Evolutionary conservation across 2,113 vertebrate genomes (phyloP), one percentile per base, ranked within the genome.

Genomic region (Polypterus senegalus): DNA sequence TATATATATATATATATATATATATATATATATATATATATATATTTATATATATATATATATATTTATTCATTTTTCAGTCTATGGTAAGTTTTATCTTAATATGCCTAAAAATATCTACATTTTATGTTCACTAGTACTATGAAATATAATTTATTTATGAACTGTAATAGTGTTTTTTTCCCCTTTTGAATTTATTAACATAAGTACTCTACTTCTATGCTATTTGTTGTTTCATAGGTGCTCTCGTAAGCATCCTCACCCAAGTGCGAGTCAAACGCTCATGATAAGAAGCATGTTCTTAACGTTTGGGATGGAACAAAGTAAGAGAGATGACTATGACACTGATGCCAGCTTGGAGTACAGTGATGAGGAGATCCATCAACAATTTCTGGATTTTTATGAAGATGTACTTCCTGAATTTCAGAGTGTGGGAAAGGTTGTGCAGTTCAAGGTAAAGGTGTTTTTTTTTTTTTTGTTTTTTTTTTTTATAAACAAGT

Each of bases 381-480:
- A 91, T 53, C 94, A 97, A 70, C 88, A 92, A 73, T 99, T 98
- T 71, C 71, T 93, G 5, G 95, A 99, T 8, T 99, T 99, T 73
- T 99, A 96, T 2, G 86, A 91, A 2, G 95, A 99, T 0, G 95
- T 91, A 46, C 84, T 99, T 45, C 94, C 93, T 0, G 96, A 99
- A 76, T 93, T 99, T 69, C 92, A 76, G 76, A 91, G 80, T 0
- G 80, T 91, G 7, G 96, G 96, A 52, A 96, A 85, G 64, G 93
- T 99, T 68, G 70, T 97, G 64, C 95, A 97, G 4, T 99, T 99
- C 78, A 99, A 99, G 93, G 96, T 97, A 76, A 3, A 66, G 27
- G 27, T 27, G 27, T 27, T n/a, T n/a, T n/a, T n/a, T n/a, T n/a
- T n/a, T n/a, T n/a, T n/a, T n/a, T n/a, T n/a, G n/a, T n/a, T n/a